Conservation (phyloP, 2,113 vertebrate genomes). For the Geothlypis trichas region DNA sequence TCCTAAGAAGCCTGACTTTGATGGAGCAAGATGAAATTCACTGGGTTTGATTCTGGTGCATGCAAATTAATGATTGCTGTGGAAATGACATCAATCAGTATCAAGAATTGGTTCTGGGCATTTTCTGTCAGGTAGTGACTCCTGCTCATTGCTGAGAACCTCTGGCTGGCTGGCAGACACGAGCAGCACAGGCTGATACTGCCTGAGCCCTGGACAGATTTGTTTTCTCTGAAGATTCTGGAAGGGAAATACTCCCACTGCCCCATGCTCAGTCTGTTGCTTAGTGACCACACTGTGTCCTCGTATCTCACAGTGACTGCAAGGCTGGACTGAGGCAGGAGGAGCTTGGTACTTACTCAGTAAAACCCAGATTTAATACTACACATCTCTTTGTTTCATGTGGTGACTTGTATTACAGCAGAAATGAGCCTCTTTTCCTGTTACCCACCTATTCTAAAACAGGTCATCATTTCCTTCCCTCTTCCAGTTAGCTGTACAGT, state of each 20-base stretch:
- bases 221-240: not conserved
- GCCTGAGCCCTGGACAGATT: not conserved
- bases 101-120: not conserved
- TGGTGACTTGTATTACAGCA: not conserved
- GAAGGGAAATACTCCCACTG: not conserved
- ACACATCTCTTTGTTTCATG: not conserved
- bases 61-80: not conserved
- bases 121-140: not conserved
- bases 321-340: not conserved
- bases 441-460: not conserved
- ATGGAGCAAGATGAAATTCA: not conserved
- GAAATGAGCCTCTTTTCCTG: not conserved
- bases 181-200: not conserved
- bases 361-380: not conserved
- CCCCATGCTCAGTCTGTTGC: not conserved
- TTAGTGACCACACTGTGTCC: fast-evolving
- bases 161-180: not conserved
- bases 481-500: not conserved
- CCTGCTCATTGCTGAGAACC: not conserved
- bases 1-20: not conserved
- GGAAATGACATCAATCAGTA: not conserved
- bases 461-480: not conserved
- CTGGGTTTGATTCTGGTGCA: not conserved
- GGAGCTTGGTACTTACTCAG: not conserved
- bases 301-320: not conserved